Evolutionary conservation across 2,888 invertebrate genomes (phyloP).

Genomic region (Meteorus colon): DNA sequence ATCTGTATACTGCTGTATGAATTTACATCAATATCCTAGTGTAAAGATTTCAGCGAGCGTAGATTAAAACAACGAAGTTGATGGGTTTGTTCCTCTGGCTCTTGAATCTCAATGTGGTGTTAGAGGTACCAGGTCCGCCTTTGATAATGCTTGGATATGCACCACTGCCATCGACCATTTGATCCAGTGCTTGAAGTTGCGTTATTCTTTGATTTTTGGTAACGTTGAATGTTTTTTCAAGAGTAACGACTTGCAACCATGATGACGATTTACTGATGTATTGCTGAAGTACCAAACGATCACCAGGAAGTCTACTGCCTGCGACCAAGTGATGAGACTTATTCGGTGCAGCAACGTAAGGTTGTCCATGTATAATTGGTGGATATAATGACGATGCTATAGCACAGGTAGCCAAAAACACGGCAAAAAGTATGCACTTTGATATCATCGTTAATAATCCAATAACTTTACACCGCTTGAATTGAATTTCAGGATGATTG

Average conservation of each 20-base stretch:
- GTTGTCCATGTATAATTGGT: neutral
- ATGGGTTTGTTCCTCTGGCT: slow-evolving; percentile 70
- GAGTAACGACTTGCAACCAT: slow-evolving; percentile 55
- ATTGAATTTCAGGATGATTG: neutral
- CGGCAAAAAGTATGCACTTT: slow-evolving; percentile 10
- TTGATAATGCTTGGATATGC: slow-evolving; percentile 67
- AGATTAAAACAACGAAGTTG: slow-evolving; percentile 61
- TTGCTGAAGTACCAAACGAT: slow-evolving; percentile 45
- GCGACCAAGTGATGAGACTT: slow-evolving; percentile 48
- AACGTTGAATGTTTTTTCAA: slow-evolving; percentile 55
- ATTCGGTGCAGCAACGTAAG: neutral
- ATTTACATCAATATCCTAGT: neutral
- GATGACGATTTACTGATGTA: slow-evolving; percentile 56
- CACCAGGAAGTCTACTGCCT: slow-evolving; percentile 45
- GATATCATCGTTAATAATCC: slow-evolving; percentile 24
- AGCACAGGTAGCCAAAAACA: slow-evolving; percentile 34
- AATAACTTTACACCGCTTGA: neutral
- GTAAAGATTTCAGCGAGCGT: slow-evolving; percentile 39
- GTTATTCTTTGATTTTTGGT: slow-evolving; percentile 59
- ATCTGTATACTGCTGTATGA: neutral
- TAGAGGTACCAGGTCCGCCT: slow-evolving; percentile 68
- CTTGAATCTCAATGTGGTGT: slow-evolving; percentile 69
- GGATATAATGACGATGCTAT: slow-evolving; percentile 20
- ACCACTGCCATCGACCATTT: slow-evolving; percentile 68
- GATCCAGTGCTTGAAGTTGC: slow-evolving; percentile 68